Percentiles rank a stretch among this genome's conserved stretches.
Evolutionary conservation across 1,140 invertebrate genomes (phyloP).

Genomic region (Ditylenchus dipsaci): DNA sequence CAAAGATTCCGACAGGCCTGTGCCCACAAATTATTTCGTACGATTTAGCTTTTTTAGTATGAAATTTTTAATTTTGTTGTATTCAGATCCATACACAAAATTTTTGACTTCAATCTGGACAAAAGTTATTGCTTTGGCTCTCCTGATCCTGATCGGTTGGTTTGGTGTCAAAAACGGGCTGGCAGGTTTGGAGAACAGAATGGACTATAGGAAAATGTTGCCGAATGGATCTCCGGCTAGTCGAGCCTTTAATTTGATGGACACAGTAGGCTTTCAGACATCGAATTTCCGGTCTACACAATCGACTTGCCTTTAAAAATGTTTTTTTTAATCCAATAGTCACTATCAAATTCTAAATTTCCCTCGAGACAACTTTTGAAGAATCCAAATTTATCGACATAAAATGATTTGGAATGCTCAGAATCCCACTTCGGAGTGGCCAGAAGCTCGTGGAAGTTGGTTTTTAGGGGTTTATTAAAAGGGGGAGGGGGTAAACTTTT

Average conservation of each 20-base stretch:
- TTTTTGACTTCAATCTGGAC: background rate
- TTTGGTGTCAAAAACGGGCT: conserved; percentile 17
- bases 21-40: background rate
- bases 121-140: background rate
- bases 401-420: too few species aligned
- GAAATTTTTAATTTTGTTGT: background rate
- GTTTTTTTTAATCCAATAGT: too few species aligned
- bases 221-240: conserved; percentile 29
- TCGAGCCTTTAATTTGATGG: conserved; percentile 36
- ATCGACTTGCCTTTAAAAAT: background rate
- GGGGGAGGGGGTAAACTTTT: too few species aligned
- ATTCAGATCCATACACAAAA: background rate
- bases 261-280: conserved; percentile 14
- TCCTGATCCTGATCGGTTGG: background rate
- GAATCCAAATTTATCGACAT: too few species aligned
- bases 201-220: conserved; percentile 35
- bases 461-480: too few species aligned
- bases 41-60: background rate
- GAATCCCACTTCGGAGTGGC: too few species aligned
- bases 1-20: background rate
- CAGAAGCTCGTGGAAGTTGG: too few species aligned
- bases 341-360: too few species aligned
- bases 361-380: too few species aligned
- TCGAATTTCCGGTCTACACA: too few species aligned
- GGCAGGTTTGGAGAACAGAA: conserved; percentile 21